These are phyloP conservation scores for Atrichornis clamosus DNA, from an alignment of 2,113 vertebrate species.

Conservation along the genomic window DNA sequence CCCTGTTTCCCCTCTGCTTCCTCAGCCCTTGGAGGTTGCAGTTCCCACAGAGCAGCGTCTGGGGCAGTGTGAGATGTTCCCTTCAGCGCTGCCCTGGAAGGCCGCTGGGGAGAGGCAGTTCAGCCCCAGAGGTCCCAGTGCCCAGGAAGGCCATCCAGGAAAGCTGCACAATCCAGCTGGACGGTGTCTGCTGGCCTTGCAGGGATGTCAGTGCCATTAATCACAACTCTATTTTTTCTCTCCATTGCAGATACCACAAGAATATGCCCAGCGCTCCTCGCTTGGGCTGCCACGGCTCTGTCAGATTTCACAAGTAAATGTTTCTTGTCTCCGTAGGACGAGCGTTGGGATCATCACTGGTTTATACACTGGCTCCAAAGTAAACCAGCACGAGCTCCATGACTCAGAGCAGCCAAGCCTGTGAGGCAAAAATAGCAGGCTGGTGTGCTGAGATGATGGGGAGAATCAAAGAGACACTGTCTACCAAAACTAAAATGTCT, in stretches of 20 bases:
- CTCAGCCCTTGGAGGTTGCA: background rate
- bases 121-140: background rate
- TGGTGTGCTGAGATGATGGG: background rate
- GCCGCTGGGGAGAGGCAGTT: background rate
- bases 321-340: background rate
- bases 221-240: rapidly evolving
- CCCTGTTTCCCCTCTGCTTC: too few species aligned
- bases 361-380: background rate
- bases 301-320: constrained; percentile 37
- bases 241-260: background rate
- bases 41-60: background rate
- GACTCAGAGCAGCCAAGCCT: background rate
- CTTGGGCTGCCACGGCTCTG: constrained; percentile 3
- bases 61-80: background rate
- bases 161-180: background rate
- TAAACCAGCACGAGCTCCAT: background rate
- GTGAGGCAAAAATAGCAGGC: constrained; percentile 16
- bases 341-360: background rate
- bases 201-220: background rate
- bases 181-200: background rate
- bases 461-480: constrained; percentile 48
- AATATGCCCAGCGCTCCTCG: background rate
- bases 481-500: constrained; percentile 27
- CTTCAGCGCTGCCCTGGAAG: background rate
- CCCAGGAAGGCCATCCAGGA: background rate